Evolutionary conservation across 2,113 vertebrate genomes (phyloP), one percentile per base, ranked within the genome.

Genomic region (Talpa occidentalis): DNA sequence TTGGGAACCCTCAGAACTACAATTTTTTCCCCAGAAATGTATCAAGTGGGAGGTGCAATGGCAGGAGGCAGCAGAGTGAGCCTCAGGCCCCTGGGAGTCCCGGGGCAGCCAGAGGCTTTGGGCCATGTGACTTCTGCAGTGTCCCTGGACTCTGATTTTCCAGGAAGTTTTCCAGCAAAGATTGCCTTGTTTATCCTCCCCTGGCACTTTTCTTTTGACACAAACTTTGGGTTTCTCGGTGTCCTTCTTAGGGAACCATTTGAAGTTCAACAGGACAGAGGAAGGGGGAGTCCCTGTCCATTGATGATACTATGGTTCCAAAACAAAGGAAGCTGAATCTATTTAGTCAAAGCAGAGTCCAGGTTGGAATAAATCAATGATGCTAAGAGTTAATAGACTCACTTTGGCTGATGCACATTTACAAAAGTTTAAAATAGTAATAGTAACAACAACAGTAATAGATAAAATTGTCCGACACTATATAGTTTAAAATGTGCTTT

Each of bases 1-100:
- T 66, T 76, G 74, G 49, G 92, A 88, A 70, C 49, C 79, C n/a
- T 81, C 32, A 85, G 60, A 60, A 70, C 52, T 60, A 72, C 67
- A 49, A 40, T 54, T 42, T 62, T 62, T 73, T 52, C 62, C 69
- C 35, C 40, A 86, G 82, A 93, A 72, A 73, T 32, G 44, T 14
- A 32, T 70, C 22, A 5, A 24, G 64, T 78, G 69, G 76, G n/a
- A 80, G 24, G 37, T 60, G n/a, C 52, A 83, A 76, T 26, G 70
- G 67, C 10, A 17, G 0, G 10, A 52, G 35, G 16, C 14, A 7
- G 17, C n/a, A 28, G 47, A 40, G 77, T 24, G 49, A 66, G 54
- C 47, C 12, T 30, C 24, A 30, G 42, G 84, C 35, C 10, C 59
- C n/a, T 16, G 47, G 88, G 49, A 11, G 14, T 15, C 37, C 0